phyloP scores from a whole-genome alignment of 2,113 vertebrate species.

The Daboia siamensis region DNA sequence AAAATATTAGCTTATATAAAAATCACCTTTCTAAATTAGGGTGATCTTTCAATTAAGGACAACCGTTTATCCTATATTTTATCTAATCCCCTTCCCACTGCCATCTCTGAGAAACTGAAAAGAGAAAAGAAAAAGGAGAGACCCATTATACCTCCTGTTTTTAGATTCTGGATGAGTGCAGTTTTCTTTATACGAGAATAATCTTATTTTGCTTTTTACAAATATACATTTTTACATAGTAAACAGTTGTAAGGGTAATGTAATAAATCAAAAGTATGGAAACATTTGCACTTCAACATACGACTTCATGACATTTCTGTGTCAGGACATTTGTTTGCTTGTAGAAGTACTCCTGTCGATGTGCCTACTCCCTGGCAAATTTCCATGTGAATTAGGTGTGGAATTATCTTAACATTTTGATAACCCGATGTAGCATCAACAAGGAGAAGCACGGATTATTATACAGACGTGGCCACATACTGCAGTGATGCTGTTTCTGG shows the following conservation, averaged over 20 bases:
- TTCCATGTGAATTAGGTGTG: constrained; percentile 28
- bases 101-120: not conserved
- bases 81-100: not conserved
- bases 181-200: not conserved
- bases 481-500: constrained; percentile 56
- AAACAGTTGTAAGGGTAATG: not conserved
- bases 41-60: not conserved
- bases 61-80: constrained; percentile 10
- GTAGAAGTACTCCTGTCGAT: not conserved
- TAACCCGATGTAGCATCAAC: constrained; percentile 23
- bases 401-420: constrained; percentile 37
- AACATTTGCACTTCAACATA: fast-evolving
- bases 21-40: not conserved
- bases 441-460: constrained; percentile 1
- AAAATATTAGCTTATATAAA: not conserved
- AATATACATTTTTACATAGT: not conserved
- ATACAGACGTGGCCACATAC: constrained; percentile 59
- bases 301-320: not conserved
- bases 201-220: not conserved
- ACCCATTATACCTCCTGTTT: not conserved
- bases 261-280: not conserved
- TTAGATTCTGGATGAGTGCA: not conserved
- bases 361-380: not conserved
- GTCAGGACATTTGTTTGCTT: constrained; percentile 22
- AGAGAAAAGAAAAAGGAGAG: not conserved